Percentiles rank a stretch among this genome's conserved stretches.
These are phyloP conservation scores for Ectemnius cavifrons DNA, from an alignment of 2,888 invertebrate species.

Conservation along the genomic window DNA sequence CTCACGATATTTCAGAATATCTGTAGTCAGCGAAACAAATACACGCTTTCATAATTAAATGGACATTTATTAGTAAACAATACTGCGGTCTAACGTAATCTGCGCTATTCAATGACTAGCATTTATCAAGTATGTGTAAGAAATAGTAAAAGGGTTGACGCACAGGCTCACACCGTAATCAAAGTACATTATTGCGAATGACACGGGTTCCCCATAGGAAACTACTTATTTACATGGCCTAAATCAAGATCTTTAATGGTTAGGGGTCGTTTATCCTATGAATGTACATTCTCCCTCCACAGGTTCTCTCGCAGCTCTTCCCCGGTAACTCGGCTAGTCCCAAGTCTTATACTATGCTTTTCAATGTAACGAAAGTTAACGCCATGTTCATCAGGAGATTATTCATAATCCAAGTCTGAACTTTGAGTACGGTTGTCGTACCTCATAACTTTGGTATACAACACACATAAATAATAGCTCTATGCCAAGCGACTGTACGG, in stretches of 20 bases:
- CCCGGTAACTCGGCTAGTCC: neutral
- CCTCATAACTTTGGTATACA: constrained; percentile 56
- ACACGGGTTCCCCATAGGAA: neutral
- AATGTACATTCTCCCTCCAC: neutral
- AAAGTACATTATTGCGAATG: constrained; percentile 53
- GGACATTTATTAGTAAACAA: constrained; percentile 63
- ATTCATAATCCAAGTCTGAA: constrained; percentile 9
- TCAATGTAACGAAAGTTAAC: neutral
- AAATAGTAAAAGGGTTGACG: constrained; percentile 48
- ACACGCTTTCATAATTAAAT: constrained; percentile 45
- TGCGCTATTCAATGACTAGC: constrained; percentile 60
- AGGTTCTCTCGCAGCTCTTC: neutral
- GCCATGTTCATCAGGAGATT: neutral
- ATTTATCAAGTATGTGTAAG: constrained; percentile 56
- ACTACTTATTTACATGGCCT: neutral
- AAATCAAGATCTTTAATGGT: neutral
- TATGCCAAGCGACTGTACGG: constrained; percentile 52
- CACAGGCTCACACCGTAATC: constrained; percentile 42
- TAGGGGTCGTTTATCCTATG: neutral
- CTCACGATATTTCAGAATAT: no score
- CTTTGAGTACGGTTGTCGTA: constrained; percentile 49
- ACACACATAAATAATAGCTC: constrained; percentile 55
- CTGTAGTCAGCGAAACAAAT: no score
- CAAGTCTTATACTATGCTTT: neutral
- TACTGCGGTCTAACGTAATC: constrained; percentile 62